These are phyloP conservation scores for Coregonus clupeaformis DNA, from an alignment of 2,113 vertebrate genomes.

Conservation along the genomic window DNA sequence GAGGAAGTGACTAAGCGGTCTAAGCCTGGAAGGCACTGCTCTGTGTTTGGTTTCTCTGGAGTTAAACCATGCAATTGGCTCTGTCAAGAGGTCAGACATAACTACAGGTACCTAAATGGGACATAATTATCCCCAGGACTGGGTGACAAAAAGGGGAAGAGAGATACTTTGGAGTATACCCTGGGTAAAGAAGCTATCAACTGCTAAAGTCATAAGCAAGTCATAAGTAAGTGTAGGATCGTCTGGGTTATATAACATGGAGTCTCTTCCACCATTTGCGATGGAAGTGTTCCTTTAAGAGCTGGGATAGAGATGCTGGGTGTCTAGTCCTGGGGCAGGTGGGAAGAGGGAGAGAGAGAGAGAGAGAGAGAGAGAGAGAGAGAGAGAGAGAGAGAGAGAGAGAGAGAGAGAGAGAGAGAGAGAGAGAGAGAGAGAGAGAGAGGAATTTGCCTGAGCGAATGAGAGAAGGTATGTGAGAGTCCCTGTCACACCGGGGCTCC, in stretches of 20 bases:
- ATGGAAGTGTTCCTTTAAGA: neutral
- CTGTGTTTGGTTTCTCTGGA: neutral
- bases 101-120: neutral
- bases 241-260: neutral
- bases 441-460: conserved; percentile 85
- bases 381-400: too few relatives aligned
- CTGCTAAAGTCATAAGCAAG: neutral
- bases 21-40: conserved; percentile 4
- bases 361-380: neutral
- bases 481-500: conserved; percentile 65
- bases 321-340: conserved; percentile 14
- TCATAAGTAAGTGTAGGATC: neutral
- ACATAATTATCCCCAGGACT: neutral
- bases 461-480: conserved; percentile 60
- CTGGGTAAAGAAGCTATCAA: neutral
- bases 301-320: neutral
- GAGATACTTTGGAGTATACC: neutral
- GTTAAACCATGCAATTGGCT: neutral
- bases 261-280: neutral
- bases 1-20: neutral
- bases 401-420: neutral
- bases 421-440: conserved; percentile 30
- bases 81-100: conserved; percentile 1
- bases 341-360: conserved; percentile 10
- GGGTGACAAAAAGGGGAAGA: neutral